phyloP scores from a whole-genome alignment of 1,140 invertebrate genomes.

The Tenebrio molitor region DNA sequence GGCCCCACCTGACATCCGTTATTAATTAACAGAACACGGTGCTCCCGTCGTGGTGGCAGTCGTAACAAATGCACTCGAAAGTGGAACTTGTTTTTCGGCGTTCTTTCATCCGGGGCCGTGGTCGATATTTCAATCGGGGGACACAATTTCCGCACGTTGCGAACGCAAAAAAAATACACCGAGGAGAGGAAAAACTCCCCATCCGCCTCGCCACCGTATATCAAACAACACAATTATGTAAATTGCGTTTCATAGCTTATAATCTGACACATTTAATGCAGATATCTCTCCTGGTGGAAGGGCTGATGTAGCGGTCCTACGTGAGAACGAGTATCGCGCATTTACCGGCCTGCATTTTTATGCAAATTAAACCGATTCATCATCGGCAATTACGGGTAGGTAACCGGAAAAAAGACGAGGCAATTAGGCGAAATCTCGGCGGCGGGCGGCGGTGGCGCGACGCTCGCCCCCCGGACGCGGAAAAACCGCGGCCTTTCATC shows the following conservation, averaged over 20 bases:
- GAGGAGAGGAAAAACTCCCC: neutral
- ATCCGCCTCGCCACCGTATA: conserved; percentile 40
- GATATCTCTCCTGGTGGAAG: conserved; percentile 53
- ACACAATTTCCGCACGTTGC: conserved; percentile 42
- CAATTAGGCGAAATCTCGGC: conserved; percentile 35
- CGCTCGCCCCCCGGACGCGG: too few species aligned
- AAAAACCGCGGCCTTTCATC: conserved; percentile 15
- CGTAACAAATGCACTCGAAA: conserved; percentile 48
- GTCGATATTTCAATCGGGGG: conserved; percentile 50
- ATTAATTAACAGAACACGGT: conserved; percentile 55
- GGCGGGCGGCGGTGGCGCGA: neutral
- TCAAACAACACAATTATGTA: conserved; percentile 60
- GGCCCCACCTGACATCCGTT: conserved; percentile 52
- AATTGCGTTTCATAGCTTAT: conserved; percentile 61
- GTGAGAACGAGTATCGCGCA: conserved; percentile 56
- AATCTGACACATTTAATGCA: conserved; percentile 62
- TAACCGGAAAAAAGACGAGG: conserved; percentile 41
- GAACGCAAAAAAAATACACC: conserved; percentile 32
- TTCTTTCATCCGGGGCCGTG: conserved; percentile 18
- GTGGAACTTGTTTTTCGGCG: conserved; percentile 30
- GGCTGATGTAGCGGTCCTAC: conserved; percentile 56
- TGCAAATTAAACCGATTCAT: conserved; percentile 59
- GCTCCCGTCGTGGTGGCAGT: conserved; percentile 25
- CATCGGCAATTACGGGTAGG: conserved; percentile 53
- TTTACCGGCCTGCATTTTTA: conserved; percentile 56